A percentile compares a stretch with the other conserved stretches of the same genome.
Evolutionary conservation across 2,797 vertebrate genomes (phyloP).

Genomic region (Periophthalmus magnuspinnatus): DNA sequence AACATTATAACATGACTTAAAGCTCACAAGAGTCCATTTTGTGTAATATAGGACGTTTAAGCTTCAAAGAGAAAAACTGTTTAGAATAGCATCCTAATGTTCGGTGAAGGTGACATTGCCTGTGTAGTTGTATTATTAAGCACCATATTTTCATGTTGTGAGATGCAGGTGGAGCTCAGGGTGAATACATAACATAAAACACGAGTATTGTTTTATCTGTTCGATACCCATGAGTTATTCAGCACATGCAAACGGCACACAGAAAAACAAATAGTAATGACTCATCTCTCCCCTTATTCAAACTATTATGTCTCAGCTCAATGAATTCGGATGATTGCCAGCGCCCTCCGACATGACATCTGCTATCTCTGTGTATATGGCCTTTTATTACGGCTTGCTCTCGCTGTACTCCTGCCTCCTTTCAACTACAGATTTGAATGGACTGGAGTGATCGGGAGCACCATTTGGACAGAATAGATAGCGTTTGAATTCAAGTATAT

Average conservation of each 20-base stretch:
- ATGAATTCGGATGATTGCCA: conserved; percentile 7
- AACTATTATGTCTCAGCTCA: background rate
- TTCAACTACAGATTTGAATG: background rate
- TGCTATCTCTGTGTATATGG: background rate
- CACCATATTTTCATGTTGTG: background rate
- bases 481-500: background rate
- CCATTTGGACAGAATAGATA: background rate
- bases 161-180: background rate
- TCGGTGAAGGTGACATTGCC: background rate
- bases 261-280: conserved; percentile 1
- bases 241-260: background rate
- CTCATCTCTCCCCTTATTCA: background rate
- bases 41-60: too few relatives aligned
- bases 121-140: background rate
- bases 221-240: conserved; percentile 4
- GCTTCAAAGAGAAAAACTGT: background rate
- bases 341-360: conserved; percentile 6
- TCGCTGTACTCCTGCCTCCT: background rate
- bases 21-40: too few relatives aligned
- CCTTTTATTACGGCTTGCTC: conserved; percentile 1
- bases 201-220: conserved; percentile 7
- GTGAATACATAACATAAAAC: conserved; percentile 3
- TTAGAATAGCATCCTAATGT: background rate
- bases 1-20: too few relatives aligned
- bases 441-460: background rate